Evolutionary conservation across 2,888 invertebrate genomes (phyloP).

Genomic region (Anthoptus insignis): DNA sequence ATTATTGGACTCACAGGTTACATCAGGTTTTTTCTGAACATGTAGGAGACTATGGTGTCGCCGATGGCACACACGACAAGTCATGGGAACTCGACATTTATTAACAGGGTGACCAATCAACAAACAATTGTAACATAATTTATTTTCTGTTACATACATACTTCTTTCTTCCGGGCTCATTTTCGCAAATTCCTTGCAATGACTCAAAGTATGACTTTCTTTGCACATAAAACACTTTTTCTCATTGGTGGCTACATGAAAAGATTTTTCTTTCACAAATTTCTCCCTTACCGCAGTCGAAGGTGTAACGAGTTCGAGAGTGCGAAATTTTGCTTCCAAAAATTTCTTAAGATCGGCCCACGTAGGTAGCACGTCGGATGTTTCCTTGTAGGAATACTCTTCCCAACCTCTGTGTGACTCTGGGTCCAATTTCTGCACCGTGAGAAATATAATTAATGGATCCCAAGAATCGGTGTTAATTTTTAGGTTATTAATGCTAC

Average conservation of each 20-base stretch:
- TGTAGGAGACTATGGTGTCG: slow-evolving; percentile 6
- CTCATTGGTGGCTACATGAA: slow-evolving; percentile 8
- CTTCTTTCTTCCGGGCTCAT: slow-evolving; percentile 10
- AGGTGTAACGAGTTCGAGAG: slow-evolving; percentile 12
- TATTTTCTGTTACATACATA: slow-evolving; percentile 13
- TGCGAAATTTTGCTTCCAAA: slow-evolving; percentile 18
- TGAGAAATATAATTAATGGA: slow-evolving; percentile 47
- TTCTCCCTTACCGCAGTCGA: slow-evolving; percentile 2
- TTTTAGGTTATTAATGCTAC: slow-evolving; percentile 17
- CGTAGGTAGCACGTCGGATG: slow-evolving; percentile 13
- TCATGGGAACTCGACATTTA: slow-evolving; percentile 9
- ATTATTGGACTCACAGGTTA: not conserved
- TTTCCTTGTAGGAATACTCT: slow-evolving; percentile 24
- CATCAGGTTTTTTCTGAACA: slow-evolving; percentile 6
- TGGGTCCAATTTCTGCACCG: slow-evolving; percentile 46
- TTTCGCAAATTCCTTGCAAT: slow-evolving; percentile 20
- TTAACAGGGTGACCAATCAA: slow-evolving; percentile 1
- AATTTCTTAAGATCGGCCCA: slow-evolving; percentile 8
- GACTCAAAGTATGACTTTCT: slow-evolving; percentile 14
- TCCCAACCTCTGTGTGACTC: slow-evolving; percentile 47
- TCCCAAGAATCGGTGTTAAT: slow-evolving; percentile 39
- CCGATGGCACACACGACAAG: slow-evolving; percentile 6
- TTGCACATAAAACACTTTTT: slow-evolving; percentile 16
- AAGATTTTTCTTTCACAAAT: not conserved
- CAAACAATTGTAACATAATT: slow-evolving; percentile 16